Percentiles rank a stretch among this genome's conserved stretches.
phyloP scores from a whole-genome alignment of 2,113 vertebrate genomes.

The Spea bombifrons region DNA sequence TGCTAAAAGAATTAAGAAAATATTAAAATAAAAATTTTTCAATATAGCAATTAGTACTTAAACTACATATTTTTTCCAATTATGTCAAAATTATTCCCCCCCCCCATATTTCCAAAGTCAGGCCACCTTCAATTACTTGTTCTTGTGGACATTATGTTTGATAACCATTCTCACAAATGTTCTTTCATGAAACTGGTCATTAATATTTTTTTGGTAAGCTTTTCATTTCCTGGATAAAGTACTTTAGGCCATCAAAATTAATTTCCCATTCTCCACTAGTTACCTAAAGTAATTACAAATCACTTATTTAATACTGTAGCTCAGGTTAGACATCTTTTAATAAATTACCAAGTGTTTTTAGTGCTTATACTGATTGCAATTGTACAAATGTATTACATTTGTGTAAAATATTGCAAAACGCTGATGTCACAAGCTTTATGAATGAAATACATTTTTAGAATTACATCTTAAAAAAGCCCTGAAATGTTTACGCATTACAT shows the following conservation, averaged over 20 bases:
- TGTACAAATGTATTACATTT: too few relatives aligned
- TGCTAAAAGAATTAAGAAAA: background rate
- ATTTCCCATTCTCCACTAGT: background rate
- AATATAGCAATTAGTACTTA: background rate
- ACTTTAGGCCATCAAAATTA: constrained; percentile 3
- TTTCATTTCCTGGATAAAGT: constrained; percentile 43
- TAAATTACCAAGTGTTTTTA: background rate
- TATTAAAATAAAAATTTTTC: too few relatives aligned
- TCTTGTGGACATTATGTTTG: background rate
- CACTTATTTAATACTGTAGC: background rate
- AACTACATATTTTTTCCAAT: background rate
- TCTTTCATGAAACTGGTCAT: constrained; percentile 8
- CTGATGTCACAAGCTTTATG: too few relatives aligned
- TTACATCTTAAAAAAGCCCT: too few relatives aligned
- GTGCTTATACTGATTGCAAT: too few relatives aligned
- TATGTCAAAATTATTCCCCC: background rate
- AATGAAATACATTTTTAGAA: too few relatives aligned
- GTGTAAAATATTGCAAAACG: too few relatives aligned
- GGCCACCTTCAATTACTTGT: background rate
- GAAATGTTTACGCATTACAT: too few relatives aligned
- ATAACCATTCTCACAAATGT: background rate
- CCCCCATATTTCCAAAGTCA: background rate
- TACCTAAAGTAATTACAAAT: background rate
- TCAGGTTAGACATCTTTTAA: background rate
- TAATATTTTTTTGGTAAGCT: constrained; percentile 28